Percentiles rank a stretch among this genome's conserved stretches.
Evolutionary conservation across 2,113 vertebrate genomes (phyloP).

Genomic region (Cathartes aura): DNA sequence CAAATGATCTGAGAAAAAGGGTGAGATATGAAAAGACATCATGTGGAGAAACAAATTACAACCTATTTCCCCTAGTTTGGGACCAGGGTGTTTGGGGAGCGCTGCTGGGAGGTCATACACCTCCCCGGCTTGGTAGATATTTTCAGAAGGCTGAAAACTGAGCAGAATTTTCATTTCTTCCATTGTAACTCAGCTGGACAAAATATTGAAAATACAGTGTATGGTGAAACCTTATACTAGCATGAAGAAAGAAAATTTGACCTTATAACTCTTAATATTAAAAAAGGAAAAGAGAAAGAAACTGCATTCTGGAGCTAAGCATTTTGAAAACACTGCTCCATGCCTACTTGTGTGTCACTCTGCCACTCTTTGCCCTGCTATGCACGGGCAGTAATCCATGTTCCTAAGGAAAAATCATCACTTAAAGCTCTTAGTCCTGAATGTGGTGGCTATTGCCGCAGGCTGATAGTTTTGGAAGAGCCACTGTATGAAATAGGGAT

Average conservation of each 20-base stretch:
- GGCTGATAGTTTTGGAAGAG: not conserved
- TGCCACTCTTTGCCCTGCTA: not conserved
- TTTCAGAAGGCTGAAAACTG: slow-evolving; percentile 18
- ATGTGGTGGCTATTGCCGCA: not conserved
- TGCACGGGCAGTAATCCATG: not conserved
- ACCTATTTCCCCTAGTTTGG: slow-evolving; percentile 26
- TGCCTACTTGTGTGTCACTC: not conserved
- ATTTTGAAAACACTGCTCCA: not conserved
- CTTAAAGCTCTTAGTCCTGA: not conserved
- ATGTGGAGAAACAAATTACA: slow-evolving; percentile 56
- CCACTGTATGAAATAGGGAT: not conserved
- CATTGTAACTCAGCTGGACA: not conserved
- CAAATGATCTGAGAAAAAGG: slow-evolving; percentile 72
- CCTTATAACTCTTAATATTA: not conserved
- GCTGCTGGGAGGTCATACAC: slow-evolving; percentile 24
- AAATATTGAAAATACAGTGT: not conserved
- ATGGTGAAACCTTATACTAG: not conserved
- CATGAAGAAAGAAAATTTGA: not conserved
- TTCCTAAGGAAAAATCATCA: not conserved
- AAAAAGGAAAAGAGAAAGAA: not conserved
- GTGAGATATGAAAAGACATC: slow-evolving; percentile 60
- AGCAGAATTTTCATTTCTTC: not conserved
- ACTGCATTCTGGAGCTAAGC: not conserved
- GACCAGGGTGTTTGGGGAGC: slow-evolving; percentile 24
- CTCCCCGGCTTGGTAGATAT: not conserved